These are phyloP conservation scores for Amphiprion clarkii DNA, from an alignment of 2,797 vertebrate species.

Conservation along the genomic window DNA sequence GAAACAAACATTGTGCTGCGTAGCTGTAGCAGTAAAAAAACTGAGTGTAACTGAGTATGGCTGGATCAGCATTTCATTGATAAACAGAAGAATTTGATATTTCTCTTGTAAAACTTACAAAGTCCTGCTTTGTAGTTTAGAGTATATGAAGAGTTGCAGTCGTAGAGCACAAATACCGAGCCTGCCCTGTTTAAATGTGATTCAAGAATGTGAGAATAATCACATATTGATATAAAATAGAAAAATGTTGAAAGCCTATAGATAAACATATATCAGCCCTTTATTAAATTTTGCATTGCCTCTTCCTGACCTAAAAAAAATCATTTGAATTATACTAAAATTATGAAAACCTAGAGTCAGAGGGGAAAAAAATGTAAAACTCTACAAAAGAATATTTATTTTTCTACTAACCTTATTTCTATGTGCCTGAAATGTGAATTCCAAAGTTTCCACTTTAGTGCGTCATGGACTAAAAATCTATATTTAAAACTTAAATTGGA, in stretches of 20 bases:
- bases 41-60: background rate
- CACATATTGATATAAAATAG: background rate
- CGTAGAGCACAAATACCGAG: conserved; percentile 35
- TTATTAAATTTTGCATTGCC: background rate
- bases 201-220: background rate
- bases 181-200: background rate
- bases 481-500: conserved; percentile 8
- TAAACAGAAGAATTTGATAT: background rate
- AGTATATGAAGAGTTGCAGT: background rate
- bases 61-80: background rate
- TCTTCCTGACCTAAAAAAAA: background rate
- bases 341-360: background rate
- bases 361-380: background rate
- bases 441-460: conserved; percentile 33
- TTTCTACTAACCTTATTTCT: conserved; percentile 48
- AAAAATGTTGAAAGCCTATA: background rate
- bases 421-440: conserved; percentile 58
- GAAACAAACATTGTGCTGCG: too few species aligned
- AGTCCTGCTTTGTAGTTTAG: background rate
- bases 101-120: background rate
- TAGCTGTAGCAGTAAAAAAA: conserved; percentile 4
- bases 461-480: background rate
- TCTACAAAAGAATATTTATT: conserved; percentile 12
- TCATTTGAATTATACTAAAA: background rate
- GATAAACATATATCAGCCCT: background rate